These are phyloP conservation scores for Heliocidaris tuberculata DNA, from an alignment of 35 echinoderm and acorn worm species.

Conservation along the genomic window DNA sequence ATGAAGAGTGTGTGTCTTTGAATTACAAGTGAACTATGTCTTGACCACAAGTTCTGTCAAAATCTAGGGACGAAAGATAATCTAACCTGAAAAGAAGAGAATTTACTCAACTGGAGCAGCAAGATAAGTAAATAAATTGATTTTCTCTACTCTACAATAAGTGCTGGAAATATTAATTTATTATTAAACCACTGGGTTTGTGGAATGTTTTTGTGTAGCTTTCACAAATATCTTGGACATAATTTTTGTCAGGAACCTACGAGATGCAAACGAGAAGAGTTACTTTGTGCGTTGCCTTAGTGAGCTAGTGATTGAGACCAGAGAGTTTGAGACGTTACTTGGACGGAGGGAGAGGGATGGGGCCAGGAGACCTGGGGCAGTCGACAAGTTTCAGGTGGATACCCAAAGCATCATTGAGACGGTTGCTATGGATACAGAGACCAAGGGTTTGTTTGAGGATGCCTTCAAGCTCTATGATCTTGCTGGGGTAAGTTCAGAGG, in stretches of 20 bases:
- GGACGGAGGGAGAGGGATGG: conserved; percentile 78
- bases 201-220: too few relatives aligned
- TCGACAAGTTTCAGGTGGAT: conserved; percentile 93
- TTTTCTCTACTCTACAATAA: too few relatives aligned
- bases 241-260: conserved; percentile 57
- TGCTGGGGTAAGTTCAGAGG: conserved; percentile 74
- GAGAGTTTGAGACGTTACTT: conserved; percentile 95
- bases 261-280: conserved; percentile 74
- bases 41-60: too few relatives aligned
- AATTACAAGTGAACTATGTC: too few relatives aligned
- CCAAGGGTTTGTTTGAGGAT: conserved; percentile 98
- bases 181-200: too few relatives aligned
- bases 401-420: conserved; percentile 91
- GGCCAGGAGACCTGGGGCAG: conserved; percentile 72
- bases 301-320: conserved; percentile 90
- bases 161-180: too few relatives aligned
- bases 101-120: too few relatives aligned
- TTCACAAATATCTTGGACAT: not conserved
- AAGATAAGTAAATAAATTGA: too few relatives aligned
- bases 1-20: too few relatives aligned
- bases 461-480: conserved; percentile 96
- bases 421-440: conserved; percentile 92
- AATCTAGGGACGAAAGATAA: too few relatives aligned
- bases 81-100: too few relatives aligned
- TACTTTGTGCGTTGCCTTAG: conserved; percentile 91